Conservation (phyloP, 2,797 vertebrate species). For the Graptemys geographica region DNA sequence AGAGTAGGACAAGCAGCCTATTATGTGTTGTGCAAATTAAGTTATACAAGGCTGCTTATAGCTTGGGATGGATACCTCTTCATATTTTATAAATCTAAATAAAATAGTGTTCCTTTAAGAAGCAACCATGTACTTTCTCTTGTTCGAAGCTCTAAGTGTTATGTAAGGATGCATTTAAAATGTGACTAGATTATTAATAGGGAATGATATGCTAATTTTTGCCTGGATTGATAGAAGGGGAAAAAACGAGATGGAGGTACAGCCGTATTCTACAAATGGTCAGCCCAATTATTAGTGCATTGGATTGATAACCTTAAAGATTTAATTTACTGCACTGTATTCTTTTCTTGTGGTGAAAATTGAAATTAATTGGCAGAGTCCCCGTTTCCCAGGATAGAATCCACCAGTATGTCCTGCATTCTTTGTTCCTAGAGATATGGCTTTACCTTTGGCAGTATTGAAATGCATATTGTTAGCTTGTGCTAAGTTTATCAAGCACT, state of each 20-base stretch:
- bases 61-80: neutral
- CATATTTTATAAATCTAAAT: neutral
- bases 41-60: neutral
- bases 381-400: neutral
- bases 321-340: neutral
- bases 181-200: constrained; percentile 2
- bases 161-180: neutral
- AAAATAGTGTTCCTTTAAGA: neutral
- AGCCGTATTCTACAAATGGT: neutral
- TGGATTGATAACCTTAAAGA: neutral
- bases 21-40: neutral
- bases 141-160: neutral
- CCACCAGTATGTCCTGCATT: neutral
- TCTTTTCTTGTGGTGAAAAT: neutral
- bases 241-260: neutral
- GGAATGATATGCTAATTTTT: neutral
- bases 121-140: neutral
- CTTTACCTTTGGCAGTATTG: neutral
- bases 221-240: neutral
- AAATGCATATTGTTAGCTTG: neutral
- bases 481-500: neutral
- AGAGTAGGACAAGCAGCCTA: neutral
- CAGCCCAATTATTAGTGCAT: neutral
- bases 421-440: neutral
- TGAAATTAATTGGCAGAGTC: neutral